A percentile compares a stretch with the other conserved stretches of the same genome.
These are phyloP conservation scores for Panulirus ornatus DNA, from an alignment of 1,140 invertebrate species.

Conservation along the genomic window DNA sequence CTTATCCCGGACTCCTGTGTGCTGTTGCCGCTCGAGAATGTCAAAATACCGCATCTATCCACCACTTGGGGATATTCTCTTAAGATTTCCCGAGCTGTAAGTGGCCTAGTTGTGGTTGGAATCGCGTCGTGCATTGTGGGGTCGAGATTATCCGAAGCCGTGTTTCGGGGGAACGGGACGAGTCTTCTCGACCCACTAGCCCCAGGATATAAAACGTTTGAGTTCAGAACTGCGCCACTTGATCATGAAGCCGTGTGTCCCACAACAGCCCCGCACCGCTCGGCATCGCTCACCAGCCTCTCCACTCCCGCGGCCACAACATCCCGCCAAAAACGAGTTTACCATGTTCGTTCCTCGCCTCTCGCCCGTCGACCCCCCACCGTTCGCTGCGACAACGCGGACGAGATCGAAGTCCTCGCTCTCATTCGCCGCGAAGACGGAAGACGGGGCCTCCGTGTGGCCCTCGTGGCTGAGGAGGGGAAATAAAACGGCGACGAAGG, in stretches of 20 bases:
- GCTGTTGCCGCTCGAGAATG: not conserved
- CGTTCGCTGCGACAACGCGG: too few species aligned
- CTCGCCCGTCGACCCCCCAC: not conserved
- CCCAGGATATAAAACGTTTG: slow-evolving; percentile 70
- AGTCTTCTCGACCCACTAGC: slow-evolving; percentile 46
- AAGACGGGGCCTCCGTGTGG: not conserved
- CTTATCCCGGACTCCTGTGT: not conserved
- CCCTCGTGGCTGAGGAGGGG: not conserved
- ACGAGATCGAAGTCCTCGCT: too few species aligned
- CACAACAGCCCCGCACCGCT: slow-evolving; percentile 27
- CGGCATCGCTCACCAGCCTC: slow-evolving; percentile 45
- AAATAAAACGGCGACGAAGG: slow-evolving; percentile 19
- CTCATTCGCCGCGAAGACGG: too few species aligned
- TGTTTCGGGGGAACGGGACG: slow-evolving; percentile 55
- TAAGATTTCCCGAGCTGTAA: too few species aligned
- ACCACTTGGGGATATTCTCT: too few species aligned
- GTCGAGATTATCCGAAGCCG: slow-evolving; percentile 62
- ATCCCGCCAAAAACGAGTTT: not conserved
- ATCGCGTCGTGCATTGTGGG: slow-evolving; percentile 1
- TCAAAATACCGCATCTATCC: not conserved
- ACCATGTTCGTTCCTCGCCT: not conserved
- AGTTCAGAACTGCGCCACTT: slow-evolving; percentile 72
- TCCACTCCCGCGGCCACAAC: not conserved
- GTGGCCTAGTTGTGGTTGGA: too few species aligned
- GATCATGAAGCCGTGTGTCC: slow-evolving; percentile 68